Conservation (phyloP, 2,797 vertebrate genomes). For the Urophycis tenuis region DNA sequence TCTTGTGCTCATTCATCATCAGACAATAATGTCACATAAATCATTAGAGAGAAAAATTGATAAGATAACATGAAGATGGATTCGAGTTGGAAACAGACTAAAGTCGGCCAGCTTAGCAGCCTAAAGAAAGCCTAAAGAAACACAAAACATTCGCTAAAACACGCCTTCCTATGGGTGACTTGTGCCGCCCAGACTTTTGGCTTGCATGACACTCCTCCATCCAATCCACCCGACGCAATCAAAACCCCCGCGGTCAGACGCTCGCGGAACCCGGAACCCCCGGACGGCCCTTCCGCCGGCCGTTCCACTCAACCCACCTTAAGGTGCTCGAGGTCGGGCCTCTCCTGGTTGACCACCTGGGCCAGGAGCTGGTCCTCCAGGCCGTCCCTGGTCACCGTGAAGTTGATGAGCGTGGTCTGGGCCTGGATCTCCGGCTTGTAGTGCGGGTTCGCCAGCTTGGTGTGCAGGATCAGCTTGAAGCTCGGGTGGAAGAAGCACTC, state of each 20-base stretch:
- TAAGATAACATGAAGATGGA: not conserved
- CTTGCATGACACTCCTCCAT: not conserved
- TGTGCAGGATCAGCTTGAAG: constrained; percentile 73
- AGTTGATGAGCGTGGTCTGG: constrained; percentile 72
- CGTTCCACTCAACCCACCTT: constrained; percentile 52
- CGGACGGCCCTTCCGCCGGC: not conserved
- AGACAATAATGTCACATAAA: not conserved
- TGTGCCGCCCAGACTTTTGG: too few species aligned
- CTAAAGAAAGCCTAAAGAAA: too few species aligned
- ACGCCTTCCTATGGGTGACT: too few species aligned
- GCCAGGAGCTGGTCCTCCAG: constrained; percentile 74
- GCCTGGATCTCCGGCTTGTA: constrained; percentile 75
- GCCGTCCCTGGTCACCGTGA: constrained; percentile 63
- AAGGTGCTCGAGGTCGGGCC: constrained; percentile 66
- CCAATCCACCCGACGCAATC: not conserved
- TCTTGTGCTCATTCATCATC: not conserved
- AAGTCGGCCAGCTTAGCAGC: not conserved
- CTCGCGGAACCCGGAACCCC: not conserved
- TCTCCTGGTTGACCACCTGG: constrained; percentile 72
- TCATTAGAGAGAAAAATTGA: not conserved
- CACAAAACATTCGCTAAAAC: too few species aligned
- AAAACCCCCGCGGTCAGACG: too few species aligned
- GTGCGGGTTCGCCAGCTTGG: constrained; percentile 71
- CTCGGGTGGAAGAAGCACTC: constrained; percentile 67
- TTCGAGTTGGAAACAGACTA: not conserved